Evolutionary conservation across 2,113 vertebrate species (phyloP), one percentile per base, ranked within the genome.

Genomic region (Odontophorus gujanensis): DNA sequence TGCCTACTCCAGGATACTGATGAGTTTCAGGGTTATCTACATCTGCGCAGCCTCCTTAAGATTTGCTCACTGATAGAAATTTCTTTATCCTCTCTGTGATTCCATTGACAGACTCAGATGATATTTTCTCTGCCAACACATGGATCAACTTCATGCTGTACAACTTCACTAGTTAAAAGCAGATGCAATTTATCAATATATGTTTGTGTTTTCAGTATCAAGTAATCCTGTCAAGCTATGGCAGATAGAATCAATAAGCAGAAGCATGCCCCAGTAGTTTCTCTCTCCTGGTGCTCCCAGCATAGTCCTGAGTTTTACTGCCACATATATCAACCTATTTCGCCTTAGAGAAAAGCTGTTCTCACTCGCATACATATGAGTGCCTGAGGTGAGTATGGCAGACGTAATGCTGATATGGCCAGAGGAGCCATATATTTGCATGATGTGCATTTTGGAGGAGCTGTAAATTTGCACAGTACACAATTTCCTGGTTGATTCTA

Each of bases 281-380:
- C 63, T 26, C 47, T 68, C 51, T 68, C 18, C 48, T 85, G 25
- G 11, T 48, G 36, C 3, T 85, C 47, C 26, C 15, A 36, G 36
- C 1, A 11, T 40, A 83, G n/a, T 16, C 36, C 38, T 59, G 32
- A 81, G 30, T 24, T 40, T 16, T 19, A 26, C 5, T 22, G 34
- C 22, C 57, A 58, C 22, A 14, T 38, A 7, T 7, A 5, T 72
- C 3, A 21, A 25, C 9, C 8, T 45, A 26, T 24, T 62, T 53
- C 32, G 48, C 20, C 38, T 45, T 11, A 18, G 38, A 13, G 38
- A 15, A 80, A 10, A 5, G 20, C 34, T 63, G 30, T 50, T 51
- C 66, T 73, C 11, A 51, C 32, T 42, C 18, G 3, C 1, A 4
- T 1, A 7, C 0, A 0, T n/a, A 58, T 57, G 51, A 55, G 16